Conservation (phyloP, 1,140 invertebrate genomes). For the Latrodectus geometricus region DNA sequence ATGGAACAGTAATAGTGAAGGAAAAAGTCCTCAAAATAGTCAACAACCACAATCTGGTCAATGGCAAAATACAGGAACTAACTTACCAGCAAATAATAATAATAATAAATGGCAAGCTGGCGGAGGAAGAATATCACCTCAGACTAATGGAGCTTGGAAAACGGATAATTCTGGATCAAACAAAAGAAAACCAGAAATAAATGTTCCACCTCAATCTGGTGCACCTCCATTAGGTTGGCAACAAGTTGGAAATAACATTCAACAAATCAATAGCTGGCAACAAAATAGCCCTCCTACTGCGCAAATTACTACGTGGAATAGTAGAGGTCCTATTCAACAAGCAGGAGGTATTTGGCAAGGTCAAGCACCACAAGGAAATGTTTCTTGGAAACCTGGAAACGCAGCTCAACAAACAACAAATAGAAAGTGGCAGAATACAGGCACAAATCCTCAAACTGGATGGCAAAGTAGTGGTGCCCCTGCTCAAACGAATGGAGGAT, state of each 20-base stretch:
- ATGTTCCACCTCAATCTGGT: conserved; percentile 2
- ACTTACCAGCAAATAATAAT: neutral
- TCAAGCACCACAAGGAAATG: neutral
- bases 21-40: neutral
- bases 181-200: neutral
- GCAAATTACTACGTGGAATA: conserved; percentile 17
- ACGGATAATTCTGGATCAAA: neutral
- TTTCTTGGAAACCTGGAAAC: neutral
- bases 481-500: neutral
- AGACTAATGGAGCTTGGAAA: conserved; percentile 16
- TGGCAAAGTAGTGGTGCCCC: conserved; percentile 4
- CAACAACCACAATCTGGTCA: neutral
- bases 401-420: neutral
- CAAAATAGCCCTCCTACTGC: neutral
- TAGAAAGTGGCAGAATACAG: conserved; percentile 7
- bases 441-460: conserved; percentile 1
- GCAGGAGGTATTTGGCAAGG: conserved; percentile 29
- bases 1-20: neutral
- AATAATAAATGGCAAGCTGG: conserved; percentile 32
- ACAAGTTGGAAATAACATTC: neutral
- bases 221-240: neutral
- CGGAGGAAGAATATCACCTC: neutral
- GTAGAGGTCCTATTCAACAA: conserved; percentile 13
- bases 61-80: conserved; percentile 18
- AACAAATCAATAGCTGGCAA: conserved; percentile 7